Evolutionary conservation across 1,140 invertebrate species (phyloP).

Genomic region (Procambarus virginalis): DNA sequence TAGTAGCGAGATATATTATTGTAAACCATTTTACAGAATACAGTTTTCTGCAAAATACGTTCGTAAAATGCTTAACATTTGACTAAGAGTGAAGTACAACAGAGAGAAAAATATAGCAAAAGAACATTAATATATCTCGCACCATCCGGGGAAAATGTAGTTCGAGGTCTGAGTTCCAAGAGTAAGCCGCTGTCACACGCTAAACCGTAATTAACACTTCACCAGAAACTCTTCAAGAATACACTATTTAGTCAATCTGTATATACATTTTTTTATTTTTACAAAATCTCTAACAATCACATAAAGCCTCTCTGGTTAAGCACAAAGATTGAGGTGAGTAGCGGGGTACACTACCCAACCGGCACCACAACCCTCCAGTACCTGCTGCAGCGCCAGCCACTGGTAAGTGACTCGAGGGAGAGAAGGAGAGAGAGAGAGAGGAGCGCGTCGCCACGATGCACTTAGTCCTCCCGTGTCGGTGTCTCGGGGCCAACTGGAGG

Average conservation of each 20-base stretch:
- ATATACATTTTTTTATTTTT: neutral
- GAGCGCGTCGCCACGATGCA: constrained; percentile 5
- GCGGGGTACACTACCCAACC: neutral
- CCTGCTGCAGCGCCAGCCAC: constrained; percentile 22
- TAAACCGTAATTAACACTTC: neutral
- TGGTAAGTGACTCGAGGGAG: neutral
- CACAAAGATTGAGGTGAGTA: neutral
- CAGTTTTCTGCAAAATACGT: neutral
- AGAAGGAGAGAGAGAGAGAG: neutral
- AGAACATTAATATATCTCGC: neutral
- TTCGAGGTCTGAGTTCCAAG: neutral
- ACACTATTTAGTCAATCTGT: neutral
- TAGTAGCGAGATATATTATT: neutral
- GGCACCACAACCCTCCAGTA: neutral
- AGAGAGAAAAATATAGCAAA: neutral
- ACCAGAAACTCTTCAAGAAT: neutral
- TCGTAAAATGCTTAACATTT: neutral
- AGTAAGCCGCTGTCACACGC: neutral
- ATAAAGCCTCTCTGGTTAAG: neutral
- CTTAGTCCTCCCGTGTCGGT: constrained; percentile 34
- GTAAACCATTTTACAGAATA: neutral
- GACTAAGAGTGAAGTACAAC: neutral
- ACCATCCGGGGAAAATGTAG: neutral
- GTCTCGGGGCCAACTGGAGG: constrained; percentile 44
- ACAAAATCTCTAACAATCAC: neutral